Evolutionary conservation across 2,797 vertebrate species (phyloP), one percentile per base, ranked within the genome.

Genomic region (Morelia viridis): DNA sequence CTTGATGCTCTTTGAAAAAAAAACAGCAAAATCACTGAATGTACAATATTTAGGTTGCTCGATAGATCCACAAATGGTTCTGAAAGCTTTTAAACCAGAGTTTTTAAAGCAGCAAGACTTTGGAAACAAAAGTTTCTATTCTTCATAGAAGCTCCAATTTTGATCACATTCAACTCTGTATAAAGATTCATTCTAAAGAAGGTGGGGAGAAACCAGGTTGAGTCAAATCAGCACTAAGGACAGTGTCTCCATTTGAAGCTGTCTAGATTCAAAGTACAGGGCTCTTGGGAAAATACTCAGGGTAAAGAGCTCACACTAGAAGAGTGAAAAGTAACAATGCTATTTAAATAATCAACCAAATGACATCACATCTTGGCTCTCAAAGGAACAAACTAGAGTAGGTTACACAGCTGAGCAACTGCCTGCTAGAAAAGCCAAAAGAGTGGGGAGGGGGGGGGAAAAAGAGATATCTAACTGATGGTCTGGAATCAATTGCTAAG

Each of bases 341-440:
- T 46, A 22, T 91, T 91, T 91, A 89, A 93, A 93, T 95, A 94
- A 91, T 91, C 94, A 94, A 94, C 90, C 64, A 89, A 17, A 6
- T 91, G 94, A 94, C 92, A 94, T 91, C 89, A 64, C 92, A 83
- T 84, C 94, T 92, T 91, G 90, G 94, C 26, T 96, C 93, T 94
- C 92, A 93, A 94, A 96, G 93, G 92, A 93, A 92, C 86, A 89
- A 91, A 94, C 85, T 94, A 93, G 93, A 94, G 76, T 68, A 90
- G 89, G 91, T 84, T 5, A 13, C 88, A 93, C 85, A 91, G 0
- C 9, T 91, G 91, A 94, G 60, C 0, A 0, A 90, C 41, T 94
- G 92, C 93, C 91, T 95, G 93, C 68, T 94, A 92, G 60, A 95
- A 91, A 95, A 94, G 12, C 31, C 89, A 90, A 95, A 68, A 89